Base-by-base conservation (phyloP, 2,113 vertebrate species). In the Athene noctua region DNA sequence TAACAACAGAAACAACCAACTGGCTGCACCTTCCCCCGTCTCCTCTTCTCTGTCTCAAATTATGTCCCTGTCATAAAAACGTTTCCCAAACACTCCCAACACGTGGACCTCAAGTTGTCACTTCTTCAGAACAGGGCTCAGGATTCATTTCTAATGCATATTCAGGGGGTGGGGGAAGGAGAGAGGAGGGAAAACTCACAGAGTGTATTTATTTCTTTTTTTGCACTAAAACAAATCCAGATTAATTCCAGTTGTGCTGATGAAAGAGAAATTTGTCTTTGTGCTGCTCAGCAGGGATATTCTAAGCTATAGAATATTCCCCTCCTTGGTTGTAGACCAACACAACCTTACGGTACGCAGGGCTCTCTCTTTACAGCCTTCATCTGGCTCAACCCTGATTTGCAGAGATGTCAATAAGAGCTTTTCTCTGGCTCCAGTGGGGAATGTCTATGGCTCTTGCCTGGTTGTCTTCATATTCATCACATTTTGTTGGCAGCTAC, bases 241-340 rank as follows among this genome's bases (percentile, higher is more conserved):
- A 95, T 91, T 79, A 65, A 92, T 87, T 54, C 74, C 92, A 95
- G 66, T 62, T 87, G 70, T 66, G 49, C 57, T 91, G 81, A 79
- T 92, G 74, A 96, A 87, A 90, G 70, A 52, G 36, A 81, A 85
- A 68, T 68, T 57, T 47, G 23, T 51, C 68, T 92, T 81, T 49
- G 34, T 77, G 49, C 62, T 81, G n/a, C 34, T 26, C 84, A 77
- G 78, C 30, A 80, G n/a, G 67, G 32, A 82, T 77, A 34, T 68
- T 88, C 49, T 36, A 77, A 46, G 19, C 40, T 80, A 54, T 34
- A 86, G 58, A 52, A 7, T 32, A 66, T 49, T 92, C 32, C 12
- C 13, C 29, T 65, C 25, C 62, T 83, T 49, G 16, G 20, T 67
- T 58, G 59, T 13, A 52, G 47, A 90, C n/a, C 42, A 86, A 59